These are phyloP conservation scores for Drosophila azteca DNA, from an alignment of 1,140 invertebrate genomes.

Conservation along the genomic window DNA sequence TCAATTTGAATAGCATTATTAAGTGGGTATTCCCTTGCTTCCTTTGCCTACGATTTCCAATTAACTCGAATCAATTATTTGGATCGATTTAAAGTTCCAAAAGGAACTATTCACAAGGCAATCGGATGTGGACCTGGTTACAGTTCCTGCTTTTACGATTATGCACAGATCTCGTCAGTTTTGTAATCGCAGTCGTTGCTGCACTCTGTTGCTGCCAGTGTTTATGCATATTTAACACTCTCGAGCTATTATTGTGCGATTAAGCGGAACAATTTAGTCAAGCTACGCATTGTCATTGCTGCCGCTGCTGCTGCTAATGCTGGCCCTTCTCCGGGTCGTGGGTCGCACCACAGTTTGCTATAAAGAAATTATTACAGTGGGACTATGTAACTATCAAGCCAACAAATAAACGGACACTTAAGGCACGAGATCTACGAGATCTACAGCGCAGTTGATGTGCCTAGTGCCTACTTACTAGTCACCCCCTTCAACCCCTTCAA, in stretches of 20 bases:
- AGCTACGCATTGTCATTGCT: slow-evolving; percentile 51
- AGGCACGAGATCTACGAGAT: too few species aligned
- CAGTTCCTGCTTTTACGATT: slow-evolving; percentile 1
- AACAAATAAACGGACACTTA: too few species aligned
- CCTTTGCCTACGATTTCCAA: slow-evolving; percentile 7
- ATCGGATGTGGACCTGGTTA: slow-evolving; percentile 8
- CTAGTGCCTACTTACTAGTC: too few species aligned
- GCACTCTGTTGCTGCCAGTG: slow-evolving; percentile 25
- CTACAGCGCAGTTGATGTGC: too few species aligned
- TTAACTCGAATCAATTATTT: slow-evolving; percentile 30
- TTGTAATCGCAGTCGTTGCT: slow-evolving; percentile 43
- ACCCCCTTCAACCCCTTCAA: too few species aligned
- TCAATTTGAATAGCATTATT: slow-evolving; percentile 8
- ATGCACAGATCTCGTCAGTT: slow-evolving; percentile 41
- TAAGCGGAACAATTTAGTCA: slow-evolving; percentile 66
- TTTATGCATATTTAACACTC: slow-evolving; percentile 61
- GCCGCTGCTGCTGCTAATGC: too few species aligned
- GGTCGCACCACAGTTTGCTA: slow-evolving; percentile 47
- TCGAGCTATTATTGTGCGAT: slow-evolving; percentile 73
- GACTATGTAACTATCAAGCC: neutral
- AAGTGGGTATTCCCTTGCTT: neutral
- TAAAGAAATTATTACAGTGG: slow-evolving; percentile 24
- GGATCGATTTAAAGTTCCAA: too few species aligned
- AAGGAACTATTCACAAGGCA: neutral
- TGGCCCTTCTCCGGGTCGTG: slow-evolving; percentile 15